Evolutionary conservation across 2,888 invertebrate species (phyloP).

Genomic region (Drosophila rellima): DNA sequence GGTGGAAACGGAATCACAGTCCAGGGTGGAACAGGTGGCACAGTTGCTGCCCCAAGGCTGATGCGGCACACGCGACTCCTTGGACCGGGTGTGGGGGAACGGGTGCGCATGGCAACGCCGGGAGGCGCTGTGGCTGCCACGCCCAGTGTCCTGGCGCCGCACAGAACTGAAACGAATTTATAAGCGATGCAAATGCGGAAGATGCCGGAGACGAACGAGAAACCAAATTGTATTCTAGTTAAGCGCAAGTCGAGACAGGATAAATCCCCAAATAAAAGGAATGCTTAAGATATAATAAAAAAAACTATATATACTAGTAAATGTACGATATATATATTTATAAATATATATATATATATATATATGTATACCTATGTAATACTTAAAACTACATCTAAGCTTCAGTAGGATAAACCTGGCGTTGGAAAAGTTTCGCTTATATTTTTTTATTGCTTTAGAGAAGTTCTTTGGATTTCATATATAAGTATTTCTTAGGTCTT

Average conservation of each 20-base stretch:
- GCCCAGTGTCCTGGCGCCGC: slow-evolving; percentile 73
- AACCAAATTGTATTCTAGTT: slow-evolving; percentile 76
- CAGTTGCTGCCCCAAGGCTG: slow-evolving; percentile 23
- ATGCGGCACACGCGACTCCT: slow-evolving; percentile 75
- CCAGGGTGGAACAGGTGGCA: background rate
- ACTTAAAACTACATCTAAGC: slow-evolving; percentile 41
- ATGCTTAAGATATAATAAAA: slow-evolving; percentile 37
- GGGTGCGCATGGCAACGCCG: slow-evolving; percentile 69
- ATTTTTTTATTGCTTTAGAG: background rate
- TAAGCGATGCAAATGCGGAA: slow-evolving; percentile 62
- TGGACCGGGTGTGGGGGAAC: slow-evolving; percentile 80
- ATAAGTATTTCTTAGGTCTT: slow-evolving; percentile 34
- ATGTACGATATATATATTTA: slow-evolving; percentile 46
- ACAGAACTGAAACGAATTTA: slow-evolving; percentile 86
- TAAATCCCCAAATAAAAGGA: background rate
- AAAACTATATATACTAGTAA: slow-evolving; percentile 50
- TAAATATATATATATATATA: too few relatives aligned
- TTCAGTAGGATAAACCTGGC: slow-evolving; percentile 25
- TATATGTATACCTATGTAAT: slow-evolving; percentile 28
- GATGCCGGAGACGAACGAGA: slow-evolving; percentile 9
- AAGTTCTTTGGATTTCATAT: background rate
- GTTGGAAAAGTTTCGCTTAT: slow-evolving; percentile 8
- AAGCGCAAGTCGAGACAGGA: slow-evolving; percentile 35
- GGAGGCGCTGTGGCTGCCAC: slow-evolving; percentile 61
- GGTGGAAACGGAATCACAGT: background rate